Percentiles rank a stretch among this genome's conserved stretches.
These are phyloP conservation scores for Eurytoma californica DNA, from an alignment of 2,888 invertebrate species.

Conservation along the genomic window DNA sequence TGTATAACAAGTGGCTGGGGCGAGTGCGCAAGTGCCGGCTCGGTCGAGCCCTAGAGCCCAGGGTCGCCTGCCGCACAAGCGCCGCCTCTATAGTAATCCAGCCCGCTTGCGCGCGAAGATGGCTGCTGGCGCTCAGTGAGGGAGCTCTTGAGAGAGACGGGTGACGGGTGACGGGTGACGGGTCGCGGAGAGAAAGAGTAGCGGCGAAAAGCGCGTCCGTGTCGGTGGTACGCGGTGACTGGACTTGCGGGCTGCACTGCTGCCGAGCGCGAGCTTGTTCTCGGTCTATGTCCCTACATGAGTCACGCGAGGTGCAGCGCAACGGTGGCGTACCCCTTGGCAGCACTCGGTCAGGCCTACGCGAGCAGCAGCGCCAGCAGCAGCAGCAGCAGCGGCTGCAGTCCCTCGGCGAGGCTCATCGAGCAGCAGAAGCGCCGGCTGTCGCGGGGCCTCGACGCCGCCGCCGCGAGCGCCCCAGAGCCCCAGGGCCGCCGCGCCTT, in stretches of 20 bases:
- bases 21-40: conserved; percentile 23
- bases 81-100: background rate
- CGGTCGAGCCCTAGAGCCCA: background rate
- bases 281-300: conserved; percentile 64
- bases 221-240: background rate
- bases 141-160: background rate
- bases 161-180: background rate
- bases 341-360: background rate
- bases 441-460: background rate
- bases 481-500: background rate
- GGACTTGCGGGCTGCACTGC: background rate
- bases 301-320: conserved; percentile 44
- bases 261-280: background rate
- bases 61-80: background rate
- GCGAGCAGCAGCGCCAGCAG: conserved; percentile 18
- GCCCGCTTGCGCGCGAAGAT: background rate
- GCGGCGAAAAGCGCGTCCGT: background rate
- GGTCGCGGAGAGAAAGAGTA: background rate
- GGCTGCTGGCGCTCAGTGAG: conserved; percentile 7
- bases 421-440: conserved; percentile 32
- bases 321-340: conserved; percentile 31
- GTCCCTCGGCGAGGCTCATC: conserved; percentile 15
- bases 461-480: background rate
- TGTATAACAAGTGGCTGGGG: background rate
- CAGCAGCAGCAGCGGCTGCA: conserved; percentile 15